These are phyloP conservation scores for Ursus arctos DNA, from an alignment of 2,113 vertebrate genomes.

Conservation along the genomic window DNA sequence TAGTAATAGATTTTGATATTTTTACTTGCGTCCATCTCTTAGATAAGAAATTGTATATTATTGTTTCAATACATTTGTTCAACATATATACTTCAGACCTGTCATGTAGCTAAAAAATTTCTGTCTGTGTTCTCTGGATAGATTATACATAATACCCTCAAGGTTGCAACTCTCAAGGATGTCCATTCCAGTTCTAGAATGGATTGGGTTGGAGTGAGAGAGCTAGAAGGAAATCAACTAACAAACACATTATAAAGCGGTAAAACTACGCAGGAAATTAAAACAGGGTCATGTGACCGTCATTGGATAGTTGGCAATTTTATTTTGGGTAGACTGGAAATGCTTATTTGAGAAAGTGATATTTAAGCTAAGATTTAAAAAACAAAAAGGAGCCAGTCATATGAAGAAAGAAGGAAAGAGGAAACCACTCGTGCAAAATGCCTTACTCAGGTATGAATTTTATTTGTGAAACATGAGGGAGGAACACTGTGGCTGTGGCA, in stretches of 20 bases:
- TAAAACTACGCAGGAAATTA: background rate
- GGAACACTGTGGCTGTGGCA: background rate
- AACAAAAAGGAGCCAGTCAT: background rate
- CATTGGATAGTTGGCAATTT: background rate
- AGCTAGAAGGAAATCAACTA: background rate
- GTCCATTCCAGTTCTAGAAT: background rate
- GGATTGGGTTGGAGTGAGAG: background rate
- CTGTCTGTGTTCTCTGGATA: background rate
- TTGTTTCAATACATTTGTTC: background rate
- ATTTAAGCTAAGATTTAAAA: background rate
- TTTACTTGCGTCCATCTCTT: background rate
- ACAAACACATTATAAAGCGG: no score
- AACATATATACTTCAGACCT: background rate
- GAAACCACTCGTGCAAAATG: background rate
- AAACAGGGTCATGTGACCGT: background rate
- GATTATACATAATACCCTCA: background rate
- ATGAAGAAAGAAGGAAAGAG: background rate
- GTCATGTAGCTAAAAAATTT: background rate
- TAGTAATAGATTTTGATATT: background rate
- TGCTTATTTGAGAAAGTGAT: background rate
- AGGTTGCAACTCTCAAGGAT: background rate
- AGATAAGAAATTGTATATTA: background rate
- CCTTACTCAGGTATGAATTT: background rate
- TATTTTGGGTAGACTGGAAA: background rate
- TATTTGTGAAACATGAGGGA: background rate